Evolutionary conservation across 1,140 invertebrate species (phyloP).

Genomic region (Papilio dardanus): DNA sequence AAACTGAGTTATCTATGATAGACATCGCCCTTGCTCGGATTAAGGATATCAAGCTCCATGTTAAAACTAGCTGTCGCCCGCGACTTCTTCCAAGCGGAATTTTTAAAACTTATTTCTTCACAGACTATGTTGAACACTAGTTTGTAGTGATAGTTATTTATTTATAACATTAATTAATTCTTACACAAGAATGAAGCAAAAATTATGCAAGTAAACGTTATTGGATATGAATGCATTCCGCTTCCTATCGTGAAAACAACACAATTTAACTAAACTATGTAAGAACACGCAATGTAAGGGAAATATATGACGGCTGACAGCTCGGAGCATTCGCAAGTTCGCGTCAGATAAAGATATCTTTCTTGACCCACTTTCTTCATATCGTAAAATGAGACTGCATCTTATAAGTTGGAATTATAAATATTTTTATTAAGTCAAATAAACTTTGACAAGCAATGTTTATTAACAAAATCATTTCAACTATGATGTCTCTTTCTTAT

Average conservation of each 20-base stretch:
- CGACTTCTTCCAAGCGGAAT: neutral
- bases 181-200: neutral
- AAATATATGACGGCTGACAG: slow-evolving; percentile 44
- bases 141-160: no score
- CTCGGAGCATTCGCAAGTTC: slow-evolving; percentile 43
- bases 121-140: no score
- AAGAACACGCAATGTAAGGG: slow-evolving; percentile 43
- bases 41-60: neutral
- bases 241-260: slow-evolving; percentile 40
- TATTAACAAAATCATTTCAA: no score
- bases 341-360: slow-evolving; percentile 42
- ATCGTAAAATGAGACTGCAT: slow-evolving; percentile 23
- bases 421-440: neutral
- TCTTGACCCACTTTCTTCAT: slow-evolving; percentile 30
- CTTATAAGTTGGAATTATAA: slow-evolving; percentile 6
- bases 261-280: slow-evolving; percentile 43
- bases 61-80: neutral
- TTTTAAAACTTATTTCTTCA: no score
- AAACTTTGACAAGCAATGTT: no score
- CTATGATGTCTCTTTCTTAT: no score
- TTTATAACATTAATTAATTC: neutral
- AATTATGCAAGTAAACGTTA: neutral
- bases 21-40: neutral
- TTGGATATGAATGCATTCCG: slow-evolving; percentile 39
- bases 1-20: slow-evolving; percentile 12